These are phyloP conservation scores for Lingula anatina DNA, from an alignment of 2,888 invertebrate species.

Conservation along the genomic window DNA sequence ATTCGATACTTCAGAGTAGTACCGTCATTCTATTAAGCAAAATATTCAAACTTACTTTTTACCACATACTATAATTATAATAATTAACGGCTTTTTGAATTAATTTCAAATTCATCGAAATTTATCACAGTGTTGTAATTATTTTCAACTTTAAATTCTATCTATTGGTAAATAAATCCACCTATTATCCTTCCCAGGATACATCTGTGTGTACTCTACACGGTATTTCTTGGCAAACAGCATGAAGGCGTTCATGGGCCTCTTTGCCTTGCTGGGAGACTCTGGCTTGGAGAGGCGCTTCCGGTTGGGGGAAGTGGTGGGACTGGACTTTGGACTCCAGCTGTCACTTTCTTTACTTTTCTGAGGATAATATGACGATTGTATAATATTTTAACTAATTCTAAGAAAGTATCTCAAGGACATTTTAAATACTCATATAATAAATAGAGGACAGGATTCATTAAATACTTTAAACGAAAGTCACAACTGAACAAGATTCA, in stretches of 20 bases:
- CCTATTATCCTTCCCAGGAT: slow-evolving; percentile 58
- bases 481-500: no score
- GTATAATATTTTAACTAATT: not conserved
- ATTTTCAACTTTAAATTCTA: no score
- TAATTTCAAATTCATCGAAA: no score
- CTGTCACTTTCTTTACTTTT: no score
- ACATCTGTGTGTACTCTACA: slow-evolving; percentile 54
- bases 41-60: no score
- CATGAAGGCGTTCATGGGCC: slow-evolving; percentile 59
- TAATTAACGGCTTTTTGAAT: no score
- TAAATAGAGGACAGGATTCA: not conserved
- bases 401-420: not conserved
- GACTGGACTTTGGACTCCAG: not conserved
- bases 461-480: no score
- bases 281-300: slow-evolving; percentile 25
- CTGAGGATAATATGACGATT: no score
- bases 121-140: no score
- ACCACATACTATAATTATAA: no score
- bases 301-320: slow-evolving; percentile 9
- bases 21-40: no score
- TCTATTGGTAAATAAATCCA: slow-evolving; percentile 16
- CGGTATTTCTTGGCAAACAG: slow-evolving; percentile 56
- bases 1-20: no score
- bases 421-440: not conserved
- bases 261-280: slow-evolving; percentile 42